Evolutionary conservation across 2,888 invertebrate species (phyloP), one percentile per base, ranked within the genome.

Genomic region (Tricholauxania praeusta): DNA sequence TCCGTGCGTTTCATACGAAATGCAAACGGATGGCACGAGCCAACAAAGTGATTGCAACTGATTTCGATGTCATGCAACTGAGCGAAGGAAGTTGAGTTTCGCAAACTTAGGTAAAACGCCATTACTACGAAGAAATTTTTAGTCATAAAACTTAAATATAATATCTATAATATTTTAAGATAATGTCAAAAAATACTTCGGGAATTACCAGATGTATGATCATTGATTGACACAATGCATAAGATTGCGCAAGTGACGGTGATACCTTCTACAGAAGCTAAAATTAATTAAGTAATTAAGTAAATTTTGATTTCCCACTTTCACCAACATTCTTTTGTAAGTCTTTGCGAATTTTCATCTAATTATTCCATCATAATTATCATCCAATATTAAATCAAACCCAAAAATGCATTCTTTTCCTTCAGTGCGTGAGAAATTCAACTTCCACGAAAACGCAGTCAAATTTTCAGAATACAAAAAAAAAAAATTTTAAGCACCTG

Each of bases 1-100:
- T 70, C 70, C 70, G 64, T 49, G 57, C 57, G 49, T 6, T 39
- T 32, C 22, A 22, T 12, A 17, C 48, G 8, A 15, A 47, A 51
- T 14, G 51, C 64, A 39, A 51, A 53, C 70, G 63, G 39, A 53
- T 63, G 70, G 62, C 63, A 70, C 70, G 70, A 53, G 70, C 48
- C 59, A 59, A 19, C 53, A 64, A 49, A 10, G 8, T 39, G 39
- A 39, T 7, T 39, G 39, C 39, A 39, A 39, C 39, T 64, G 64
- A 51, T n/a, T 48, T 19, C 12, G 64, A 3, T 15, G 12, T 49
- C 12, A 17, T 51, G 19, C 19, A 17, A 19, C 14, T 12, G 14
- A 49, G 19, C 8, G 15, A 49, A 49, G n/a, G 51, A 4, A 19
- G 48, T 7, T 12, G 6, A 14, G 22, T 48, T 15, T 47, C 3